These are phyloP conservation scores for Pseudochirops cupreus DNA, from an alignment of 2,797 vertebrate genomes.

Conservation along the genomic window DNA sequence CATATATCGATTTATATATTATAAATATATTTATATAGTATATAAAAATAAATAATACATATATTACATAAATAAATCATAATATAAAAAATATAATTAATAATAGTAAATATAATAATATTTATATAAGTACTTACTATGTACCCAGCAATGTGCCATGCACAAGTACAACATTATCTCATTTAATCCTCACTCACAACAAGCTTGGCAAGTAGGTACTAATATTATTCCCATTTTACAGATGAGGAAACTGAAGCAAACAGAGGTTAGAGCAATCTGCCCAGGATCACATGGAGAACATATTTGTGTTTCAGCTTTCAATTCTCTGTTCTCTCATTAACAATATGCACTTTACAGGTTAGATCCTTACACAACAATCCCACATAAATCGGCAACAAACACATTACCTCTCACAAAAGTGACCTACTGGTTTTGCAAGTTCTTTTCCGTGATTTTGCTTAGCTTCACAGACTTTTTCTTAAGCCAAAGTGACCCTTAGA, in stretches of 20 bases:
- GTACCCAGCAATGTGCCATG: not conserved
- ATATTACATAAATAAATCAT: too few relatives aligned
- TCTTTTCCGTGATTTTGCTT: constrained; percentile 15
- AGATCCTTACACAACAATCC: not conserved
- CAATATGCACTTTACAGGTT: not conserved
- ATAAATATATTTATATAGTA: too few relatives aligned
- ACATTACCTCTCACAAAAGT: not conserved
- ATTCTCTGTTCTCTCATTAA: not conserved
- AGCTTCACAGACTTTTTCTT: constrained; percentile 48
- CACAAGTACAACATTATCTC: not conserved
- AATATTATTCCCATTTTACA: not conserved
- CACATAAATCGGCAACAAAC: not conserved
- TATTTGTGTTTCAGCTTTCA: not conserved
- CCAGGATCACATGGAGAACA: not conserved
- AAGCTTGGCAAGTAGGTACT: not conserved
- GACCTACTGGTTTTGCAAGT: constrained; percentile 28
- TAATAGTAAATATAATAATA: not conserved
- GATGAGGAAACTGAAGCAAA: not conserved
- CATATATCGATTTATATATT: too few relatives aligned
- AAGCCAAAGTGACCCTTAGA: constrained; percentile 18
- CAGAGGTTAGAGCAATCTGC: not conserved
- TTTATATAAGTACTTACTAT: not conserved
- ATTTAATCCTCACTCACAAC: not conserved
- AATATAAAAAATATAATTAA: too few relatives aligned
- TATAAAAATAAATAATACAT: too few relatives aligned